Conservation (phyloP, 37 sponge, comb jelly and placozoan species). For the Diacarnus erythraeanus region DNA sequence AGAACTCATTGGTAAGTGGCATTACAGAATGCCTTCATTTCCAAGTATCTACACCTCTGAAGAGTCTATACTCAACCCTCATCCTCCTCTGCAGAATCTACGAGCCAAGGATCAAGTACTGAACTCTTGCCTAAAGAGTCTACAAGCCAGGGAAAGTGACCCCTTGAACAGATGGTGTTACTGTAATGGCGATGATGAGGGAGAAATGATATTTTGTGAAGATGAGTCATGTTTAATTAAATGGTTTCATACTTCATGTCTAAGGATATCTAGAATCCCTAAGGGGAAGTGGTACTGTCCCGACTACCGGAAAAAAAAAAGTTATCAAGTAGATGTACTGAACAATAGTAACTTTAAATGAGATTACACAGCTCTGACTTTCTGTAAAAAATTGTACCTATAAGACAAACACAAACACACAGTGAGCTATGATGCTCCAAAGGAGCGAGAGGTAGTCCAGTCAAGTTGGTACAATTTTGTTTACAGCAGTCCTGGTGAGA, state of each 20-base stretch:
- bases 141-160: not conserved
- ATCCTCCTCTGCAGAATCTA: not conserved
- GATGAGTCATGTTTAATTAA: not conserved
- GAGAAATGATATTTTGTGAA: not conserved
- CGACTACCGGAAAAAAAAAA: not conserved
- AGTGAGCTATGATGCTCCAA: too few species aligned
- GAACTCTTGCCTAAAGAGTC: too few species aligned
- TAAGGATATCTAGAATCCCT: not conserved
- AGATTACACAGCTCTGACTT: not conserved
- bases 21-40: too few species aligned
- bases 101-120: too few species aligned
- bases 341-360: not conserved
- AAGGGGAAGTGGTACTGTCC: not conserved
- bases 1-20: not conserved
- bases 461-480: too few species aligned
- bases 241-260: not conserved
- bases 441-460: too few species aligned
- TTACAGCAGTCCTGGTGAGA: too few species aligned
- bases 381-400: not conserved
- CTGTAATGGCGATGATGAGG: not conserved
- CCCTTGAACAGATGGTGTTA: not conserved
- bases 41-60: too few species aligned
- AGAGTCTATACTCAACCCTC: not conserved
- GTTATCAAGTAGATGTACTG: not conserved
- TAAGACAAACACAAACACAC: not conserved